A percentile compares a stretch with the other conserved stretches of the same genome.
phyloP scores from a whole-genome alignment of 2,888 invertebrate genomes.

The Cheilosia urbana region DNA sequence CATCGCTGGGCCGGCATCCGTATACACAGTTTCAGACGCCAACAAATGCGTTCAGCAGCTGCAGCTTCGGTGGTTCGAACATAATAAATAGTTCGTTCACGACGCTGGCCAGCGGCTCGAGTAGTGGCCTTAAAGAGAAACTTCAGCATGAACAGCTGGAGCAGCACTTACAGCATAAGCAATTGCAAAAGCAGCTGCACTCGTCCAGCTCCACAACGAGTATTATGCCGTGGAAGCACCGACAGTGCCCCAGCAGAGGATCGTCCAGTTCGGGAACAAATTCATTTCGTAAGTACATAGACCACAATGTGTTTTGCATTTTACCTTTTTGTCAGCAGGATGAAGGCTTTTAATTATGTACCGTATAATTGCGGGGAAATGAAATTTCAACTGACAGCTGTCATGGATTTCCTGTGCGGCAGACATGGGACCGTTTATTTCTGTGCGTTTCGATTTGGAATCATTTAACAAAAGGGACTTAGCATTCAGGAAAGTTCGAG shows the following conservation, averaged over 20 bases:
- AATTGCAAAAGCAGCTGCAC: conserved; percentile 80
- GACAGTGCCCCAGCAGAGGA: conserved; percentile 83
- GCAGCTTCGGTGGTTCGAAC: conserved; percentile 77
- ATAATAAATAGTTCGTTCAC: conserved; percentile 79
- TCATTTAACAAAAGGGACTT: too few relatives aligned
- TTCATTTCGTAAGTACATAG: conserved; percentile 82
- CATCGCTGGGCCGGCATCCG: conserved; percentile 77
- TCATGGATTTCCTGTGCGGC: too few relatives aligned
- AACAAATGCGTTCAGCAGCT: conserved; percentile 74
- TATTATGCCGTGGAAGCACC: conserved; percentile 84
- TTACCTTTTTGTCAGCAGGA: too few relatives aligned
- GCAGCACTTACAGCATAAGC: conserved; percentile 76
- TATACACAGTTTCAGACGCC: conserved; percentile 81
- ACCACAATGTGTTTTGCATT: too few relatives aligned
- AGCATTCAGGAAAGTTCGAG: too few relatives aligned
- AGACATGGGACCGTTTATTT: too few relatives aligned
- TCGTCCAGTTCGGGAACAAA: conserved; percentile 83
- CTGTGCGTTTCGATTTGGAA: too few relatives aligned
- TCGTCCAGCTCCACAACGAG: conserved; percentile 80
- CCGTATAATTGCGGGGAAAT: too few relatives aligned
- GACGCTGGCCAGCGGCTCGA: conserved; percentile 79
- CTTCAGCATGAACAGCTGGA: conserved; percentile 79
- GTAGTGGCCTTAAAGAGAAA: conserved; percentile 82
- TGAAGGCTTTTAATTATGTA: too few relatives aligned
- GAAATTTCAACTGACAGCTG: too few relatives aligned